Evolutionary conservation across 2,888 invertebrate genomes (phyloP), one percentile per base, ranked within the genome.

Genomic region (Apocheima hispidaria): DNA sequence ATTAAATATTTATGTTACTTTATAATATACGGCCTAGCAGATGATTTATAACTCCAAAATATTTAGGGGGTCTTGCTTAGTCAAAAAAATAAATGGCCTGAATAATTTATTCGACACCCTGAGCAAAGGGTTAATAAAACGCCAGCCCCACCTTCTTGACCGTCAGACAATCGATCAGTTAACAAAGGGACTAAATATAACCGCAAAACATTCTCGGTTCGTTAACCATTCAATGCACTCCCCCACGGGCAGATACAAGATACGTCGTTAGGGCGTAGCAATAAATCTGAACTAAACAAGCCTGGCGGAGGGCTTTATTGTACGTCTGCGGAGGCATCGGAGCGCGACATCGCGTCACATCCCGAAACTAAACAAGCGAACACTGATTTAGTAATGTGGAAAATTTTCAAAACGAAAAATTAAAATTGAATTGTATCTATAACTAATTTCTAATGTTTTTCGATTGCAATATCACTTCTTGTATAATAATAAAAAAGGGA

Each of bases 141-240:
- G 28, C 26, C 23, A 43, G 50, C 12, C 23, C 57, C 9, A 26
- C 43, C 55, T 51, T 55, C 35, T 56, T 63, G 63, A 63, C 63
- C 63, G 57, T 30, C 53, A 61, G 49, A 65, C 60, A 58, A 63
- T 59, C 63, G 60, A 63, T 60, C 56, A 46, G 48, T 49, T 23
- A 52, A 52, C 62, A 43, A 43, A 46, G 58, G 43, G 56, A 62
- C 68, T 69, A 64, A 63, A 63, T 61, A 63, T 69, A 69, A 64
- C 59, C 60, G 51, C 56, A 50, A 49, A 63, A 57, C 50, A 60
- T 50, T 41, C 60, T 65, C 58, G 60, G 60, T 36, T 63, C 63
- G 60, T 63, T 69, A 48, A 59, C 49, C 54, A 54, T 30, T n/a
- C n/a, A n/a, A n/a, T 50, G 51, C 60, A 52, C 50, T 59, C 65